Evolutionary conservation across 2,113 vertebrate species (phyloP), one percentile per base, ranked within the genome.

Genomic region (Oreochromis niloticus): DNA sequence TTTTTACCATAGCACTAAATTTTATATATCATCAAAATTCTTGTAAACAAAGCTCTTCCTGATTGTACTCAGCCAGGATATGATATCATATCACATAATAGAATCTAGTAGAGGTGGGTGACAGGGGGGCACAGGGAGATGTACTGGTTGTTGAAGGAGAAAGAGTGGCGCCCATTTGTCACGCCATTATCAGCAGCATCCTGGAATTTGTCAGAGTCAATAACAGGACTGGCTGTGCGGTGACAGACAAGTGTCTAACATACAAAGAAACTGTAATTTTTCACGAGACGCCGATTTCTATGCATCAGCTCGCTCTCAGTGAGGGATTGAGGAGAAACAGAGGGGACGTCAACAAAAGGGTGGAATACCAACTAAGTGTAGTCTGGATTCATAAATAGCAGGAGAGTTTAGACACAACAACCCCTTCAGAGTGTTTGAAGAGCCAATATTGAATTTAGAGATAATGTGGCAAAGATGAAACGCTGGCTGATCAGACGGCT

Each of bases 41-140:
- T 30, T 79, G 59, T 84, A 43, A 81, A 22, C 57, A 61, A 78
- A 68, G 56, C 88, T 78, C 82, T 83, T 93, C 66, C 75, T 81
- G 87, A 71, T 88, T 24, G 19, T 56, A 52, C 88, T 87, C 41
- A 83, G 79, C 78, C 81, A 55, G n/a, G 41, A 46, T 82, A 61
- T 85, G 86, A 94, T 94, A 93, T 92, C 41, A 52, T 94, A 95
- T 96, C 93, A 91, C 90, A 89, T 92, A 93, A 95, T 95, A 86
- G 81, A 88, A 95, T 95, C 91, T 88, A 83, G 92, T 89, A 85
- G 91, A 88, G 90, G 85, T 87, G 75, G 81, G 63, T 24, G 82
- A 81, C 82, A 82, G 84, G 73, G 84, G 83, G 61, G 85, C 75
- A 27, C 61, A 39, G 78, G 73, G 85, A 93, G 91, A 95, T 93